phyloP scores from a whole-genome alignment of 2,113 vertebrate genomes.

The Artemisiospiza belli region DNA sequence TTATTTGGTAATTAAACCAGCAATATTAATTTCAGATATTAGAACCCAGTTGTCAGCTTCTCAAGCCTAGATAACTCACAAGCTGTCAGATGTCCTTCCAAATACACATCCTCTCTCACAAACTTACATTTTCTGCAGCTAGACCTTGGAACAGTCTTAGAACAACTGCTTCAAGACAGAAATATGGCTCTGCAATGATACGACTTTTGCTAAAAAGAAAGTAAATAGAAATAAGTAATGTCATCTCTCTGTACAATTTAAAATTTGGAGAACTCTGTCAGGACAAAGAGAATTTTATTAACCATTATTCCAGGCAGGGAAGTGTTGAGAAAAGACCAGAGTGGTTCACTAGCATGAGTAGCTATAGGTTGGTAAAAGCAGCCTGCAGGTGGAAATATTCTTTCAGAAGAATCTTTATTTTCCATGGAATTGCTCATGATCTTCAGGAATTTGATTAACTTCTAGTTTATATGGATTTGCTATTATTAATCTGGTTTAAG shows the following conservation, averaged over 20 bases:
- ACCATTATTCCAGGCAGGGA: not conserved
- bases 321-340: not conserved
- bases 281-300: not conserved
- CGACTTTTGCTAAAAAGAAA: not conserved
- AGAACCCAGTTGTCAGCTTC: not conserved
- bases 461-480: not conserved
- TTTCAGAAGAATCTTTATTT: not conserved
- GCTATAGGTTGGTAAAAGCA: not conserved
- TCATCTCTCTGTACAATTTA: not conserved
- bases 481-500: not conserved
- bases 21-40: not conserved
- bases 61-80: not conserved
- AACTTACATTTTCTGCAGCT: not conserved
- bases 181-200: not conserved
- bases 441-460: not conserved
- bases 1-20: slow-evolving; percentile 8
- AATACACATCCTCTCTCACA: not conserved
- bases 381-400: not conserved
- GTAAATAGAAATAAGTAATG: not conserved
- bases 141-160: not conserved
- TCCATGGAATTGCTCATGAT: not conserved
- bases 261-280: not conserved
- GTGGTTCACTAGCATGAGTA: not conserved
- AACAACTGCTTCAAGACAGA: not conserved
- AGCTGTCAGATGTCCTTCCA: not conserved